Evolutionary conservation across 2,113 vertebrate species (phyloP), one percentile per base, ranked within the genome.

Genomic region (Periophthalmus modestus): DNA sequence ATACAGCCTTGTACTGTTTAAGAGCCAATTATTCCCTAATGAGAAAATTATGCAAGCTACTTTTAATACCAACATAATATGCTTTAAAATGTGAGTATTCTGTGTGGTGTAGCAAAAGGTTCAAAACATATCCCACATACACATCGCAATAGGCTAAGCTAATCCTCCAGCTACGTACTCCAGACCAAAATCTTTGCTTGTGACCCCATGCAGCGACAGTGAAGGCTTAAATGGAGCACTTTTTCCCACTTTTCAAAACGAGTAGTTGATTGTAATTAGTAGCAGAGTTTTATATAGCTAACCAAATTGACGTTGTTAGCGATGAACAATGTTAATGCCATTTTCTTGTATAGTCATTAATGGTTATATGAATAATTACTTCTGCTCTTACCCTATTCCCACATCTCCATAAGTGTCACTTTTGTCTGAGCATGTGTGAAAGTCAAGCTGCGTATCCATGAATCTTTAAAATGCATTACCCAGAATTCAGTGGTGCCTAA

Each of bases 391-490:
- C 62, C 62, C 48, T 52, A 18, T 43, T 54, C 48, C 58, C 47
- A 36, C 55, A 4, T 28, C 57, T 7, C 15, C 12, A 1, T 15
- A 15, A 66, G 66, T 58, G 73, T 28, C 24, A 23, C n/a, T 71
- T 66, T 71, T 50, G 76, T 75, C 21, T 72, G 54, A 65, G 74
- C 55, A 14, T 50, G 80, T 76, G 72, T 78, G 78, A 78, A 87
- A 91, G 84, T 81, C 75, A 13, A 74, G 55, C 82, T 23, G 46
- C 65, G 81, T 88, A 86, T 87, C 80, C 82, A 87, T 91, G 79
- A 89, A 89, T 84, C 80, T 87, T 86, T 90, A 70, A 85, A 78
- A 88, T 81, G 87, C 86, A 85, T 90, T 88, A 88, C 79, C 72
- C 73, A 76, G 87, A 87, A 89, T 89, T 89, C 84, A 87, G 85